A percentile compares a stretch with the other conserved stretches of the same genome.
Evolutionary conservation across 2,113 vertebrate genomes (phyloP).

Genomic region (Tragelaphus scriptus): DNA sequence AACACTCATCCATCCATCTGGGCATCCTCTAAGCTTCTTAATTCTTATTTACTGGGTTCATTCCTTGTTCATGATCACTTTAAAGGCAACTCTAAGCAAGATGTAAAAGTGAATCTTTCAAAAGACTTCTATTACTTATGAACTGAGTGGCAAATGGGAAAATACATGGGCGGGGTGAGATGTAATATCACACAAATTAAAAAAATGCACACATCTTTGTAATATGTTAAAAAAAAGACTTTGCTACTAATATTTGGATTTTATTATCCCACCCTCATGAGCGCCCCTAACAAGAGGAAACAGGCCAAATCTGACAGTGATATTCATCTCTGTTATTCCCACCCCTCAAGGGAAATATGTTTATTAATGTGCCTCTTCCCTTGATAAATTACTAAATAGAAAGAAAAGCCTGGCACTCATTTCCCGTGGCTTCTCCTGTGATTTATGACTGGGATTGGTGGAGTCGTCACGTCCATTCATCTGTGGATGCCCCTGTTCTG

Average conservation of each 20-base stretch:
- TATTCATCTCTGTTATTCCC: constrained; percentile 88
- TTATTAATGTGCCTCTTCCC: constrained; percentile 92
- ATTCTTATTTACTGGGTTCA: background rate
- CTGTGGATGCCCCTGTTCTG: constrained; percentile 65
- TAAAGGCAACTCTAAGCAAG: background rate
- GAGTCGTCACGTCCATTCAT: constrained; percentile 74
- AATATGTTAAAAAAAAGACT: background rate
- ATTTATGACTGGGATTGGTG: constrained; percentile 80
- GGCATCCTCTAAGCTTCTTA: too few relatives aligned
- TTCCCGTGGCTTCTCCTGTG: constrained; percentile 83
- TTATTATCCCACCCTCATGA: constrained; percentile 64
- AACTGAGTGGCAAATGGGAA: background rate
- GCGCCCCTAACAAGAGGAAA: constrained; percentile 78
- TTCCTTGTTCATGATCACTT: background rate
- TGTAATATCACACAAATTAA: background rate
- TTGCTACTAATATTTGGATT: constrained; percentile 76
- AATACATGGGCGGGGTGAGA: background rate
- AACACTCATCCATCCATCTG: background rate
- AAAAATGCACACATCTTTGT: background rate
- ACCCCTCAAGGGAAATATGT: constrained; percentile 88
- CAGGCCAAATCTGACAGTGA: constrained; percentile 83
- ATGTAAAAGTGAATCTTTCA: background rate
- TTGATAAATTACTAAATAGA: constrained; percentile 92
- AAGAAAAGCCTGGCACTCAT: constrained; percentile 88
- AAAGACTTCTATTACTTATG: background rate